phyloP scores from a whole-genome alignment of 2,797 vertebrate species.

The Pangasius djambal region DNA sequence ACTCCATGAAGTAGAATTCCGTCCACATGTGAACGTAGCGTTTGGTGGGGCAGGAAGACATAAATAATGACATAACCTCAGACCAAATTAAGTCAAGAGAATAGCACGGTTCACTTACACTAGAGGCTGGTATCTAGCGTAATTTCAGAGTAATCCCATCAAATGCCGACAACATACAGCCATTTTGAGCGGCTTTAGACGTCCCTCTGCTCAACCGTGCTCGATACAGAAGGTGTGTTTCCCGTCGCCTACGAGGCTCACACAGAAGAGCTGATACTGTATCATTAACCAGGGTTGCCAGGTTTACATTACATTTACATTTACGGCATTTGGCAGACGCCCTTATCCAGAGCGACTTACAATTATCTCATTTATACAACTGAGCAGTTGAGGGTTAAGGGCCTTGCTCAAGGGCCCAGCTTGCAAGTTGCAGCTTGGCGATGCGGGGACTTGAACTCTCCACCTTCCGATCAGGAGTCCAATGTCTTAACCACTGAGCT shows the following conservation, averaged over 20 bases:
- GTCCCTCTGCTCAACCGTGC: not conserved
- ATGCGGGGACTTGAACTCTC: no score
- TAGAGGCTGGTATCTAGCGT: no score
- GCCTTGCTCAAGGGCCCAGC: no score
- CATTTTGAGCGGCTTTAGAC: not conserved
- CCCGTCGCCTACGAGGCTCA: not conserved
- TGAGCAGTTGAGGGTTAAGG: no score
- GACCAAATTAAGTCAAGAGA: not conserved
- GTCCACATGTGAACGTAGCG: not conserved
- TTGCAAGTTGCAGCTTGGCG: no score
- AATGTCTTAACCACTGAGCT: no score
- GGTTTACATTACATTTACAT: no score
- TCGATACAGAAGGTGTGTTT: not conserved
- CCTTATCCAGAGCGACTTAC: no score
- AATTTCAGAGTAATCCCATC: no score
- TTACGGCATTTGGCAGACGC: no score
- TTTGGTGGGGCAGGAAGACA: not conserved
- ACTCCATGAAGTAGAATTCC: not conserved
- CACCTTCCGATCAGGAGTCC: no score
- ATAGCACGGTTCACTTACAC: not conserved
- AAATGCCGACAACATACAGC: not conserved
- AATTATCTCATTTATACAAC: no score
- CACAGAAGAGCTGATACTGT: not conserved
- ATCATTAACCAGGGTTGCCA: not conserved
- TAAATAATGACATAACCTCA: not conserved